Percentiles rank a stretch among this genome's conserved stretches.
phyloP scores from a whole-genome alignment of 2,888 invertebrate genomes.

The Stenichneumon culpator region DNA sequence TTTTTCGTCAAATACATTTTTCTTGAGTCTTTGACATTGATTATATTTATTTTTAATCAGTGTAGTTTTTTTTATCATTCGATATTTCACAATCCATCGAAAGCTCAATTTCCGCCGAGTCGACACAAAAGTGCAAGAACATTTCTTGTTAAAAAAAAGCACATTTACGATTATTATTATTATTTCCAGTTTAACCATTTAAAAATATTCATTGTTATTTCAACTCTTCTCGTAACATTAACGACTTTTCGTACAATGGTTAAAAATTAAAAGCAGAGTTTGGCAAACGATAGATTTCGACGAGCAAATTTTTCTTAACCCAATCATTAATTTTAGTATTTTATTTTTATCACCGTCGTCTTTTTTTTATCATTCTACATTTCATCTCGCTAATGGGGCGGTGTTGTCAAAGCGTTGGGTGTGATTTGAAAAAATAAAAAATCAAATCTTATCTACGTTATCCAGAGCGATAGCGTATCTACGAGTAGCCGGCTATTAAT shows the following conservation, averaged over 20 bases:
- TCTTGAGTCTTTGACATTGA: neutral
- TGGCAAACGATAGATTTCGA: neutral
- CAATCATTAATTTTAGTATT: neutral
- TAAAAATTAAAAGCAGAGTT: too few relatives aligned
- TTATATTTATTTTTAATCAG: too few relatives aligned
- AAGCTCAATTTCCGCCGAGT: neutral
- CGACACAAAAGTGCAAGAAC: neutral
- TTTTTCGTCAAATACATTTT: neutral
- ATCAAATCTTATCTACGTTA: constrained; percentile 15
- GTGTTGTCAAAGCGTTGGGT: constrained; percentile 10
- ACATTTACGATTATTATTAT: too few relatives aligned
- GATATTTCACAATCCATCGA: constrained; percentile 2
- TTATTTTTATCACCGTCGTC: too few relatives aligned
- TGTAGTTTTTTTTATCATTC: neutral
- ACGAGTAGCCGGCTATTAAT: neutral
- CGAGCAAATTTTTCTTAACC: too few relatives aligned
- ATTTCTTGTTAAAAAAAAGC: too few relatives aligned
- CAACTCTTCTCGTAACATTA: too few relatives aligned
- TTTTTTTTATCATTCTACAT: neutral
- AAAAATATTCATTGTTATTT: too few relatives aligned
- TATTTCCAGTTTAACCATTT: too few relatives aligned
- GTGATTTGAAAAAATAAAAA: neutral
- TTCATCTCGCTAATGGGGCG: neutral
- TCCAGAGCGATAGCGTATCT: constrained; percentile 12
- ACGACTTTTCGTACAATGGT: too few relatives aligned